Base-by-base conservation (phyloP, 2,797 vertebrate species). In the Paedocypris micromegethes region DNA sequence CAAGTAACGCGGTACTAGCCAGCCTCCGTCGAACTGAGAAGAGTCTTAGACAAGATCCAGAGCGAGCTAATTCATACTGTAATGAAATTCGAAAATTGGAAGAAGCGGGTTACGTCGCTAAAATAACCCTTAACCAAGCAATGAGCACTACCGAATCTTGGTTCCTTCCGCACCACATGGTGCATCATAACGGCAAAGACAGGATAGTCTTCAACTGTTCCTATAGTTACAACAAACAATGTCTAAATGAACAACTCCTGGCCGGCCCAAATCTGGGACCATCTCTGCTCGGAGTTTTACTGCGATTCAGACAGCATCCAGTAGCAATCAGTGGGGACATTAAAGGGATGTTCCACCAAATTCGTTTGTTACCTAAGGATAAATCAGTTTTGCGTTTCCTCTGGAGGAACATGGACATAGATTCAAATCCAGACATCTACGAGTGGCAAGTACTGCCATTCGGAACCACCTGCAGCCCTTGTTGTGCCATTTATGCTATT, bases 81-180 rank as follows among this genome's bases (percentile, higher is more conserved):
- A 41, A 41, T 9, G 64, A 76, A n/a, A 74, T 74, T 6, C 3
- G 23, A 0, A 71, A 75, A 4, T 23, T 73, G 1, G 54, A 64
- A 9, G 6, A 55, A 1, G 52, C 52, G 7, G 69, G 72, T 3
- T 72, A 74, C 46, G 61, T 40, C 2, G 72, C 55, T 7, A 74
- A 57, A 47, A 64, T 78, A 3, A 49, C 43, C 0, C 0, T 44
- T 39, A 37, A 55, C 3, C 43, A 60, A 61, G 58, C 37, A 5
- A 1, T 58, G 38, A n/a, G 9, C 0, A 41, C 67, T 3, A 3
- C 2, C 0, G 55, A 78, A 9, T 70, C 57, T 0, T 70, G 75
- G 63, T 73, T 45, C 6, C 43, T 77, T 3, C 68, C 60, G 0
- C 72, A 76, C 41, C 68, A 76, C 7, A 75, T 78, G 45, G 57